phyloP scores from a whole-genome alignment of 2,888 invertebrate species.

The Melinopterus prodromus region DNA sequence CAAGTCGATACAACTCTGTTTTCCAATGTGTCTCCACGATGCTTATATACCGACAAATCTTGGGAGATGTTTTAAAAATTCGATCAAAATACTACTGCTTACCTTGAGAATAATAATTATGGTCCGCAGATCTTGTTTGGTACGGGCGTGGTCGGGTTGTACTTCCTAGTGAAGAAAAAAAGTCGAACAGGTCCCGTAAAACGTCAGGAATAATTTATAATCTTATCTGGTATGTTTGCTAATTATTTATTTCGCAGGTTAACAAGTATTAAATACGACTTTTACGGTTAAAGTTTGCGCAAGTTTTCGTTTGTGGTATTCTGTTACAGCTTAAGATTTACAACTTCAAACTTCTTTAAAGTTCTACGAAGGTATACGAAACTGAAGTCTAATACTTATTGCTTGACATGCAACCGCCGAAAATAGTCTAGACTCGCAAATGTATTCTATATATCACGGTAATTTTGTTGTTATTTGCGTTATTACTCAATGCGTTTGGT shows the following conservation, averaged over 20 bases:
- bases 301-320: not conserved
- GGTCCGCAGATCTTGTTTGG: slow-evolving; percentile 13
- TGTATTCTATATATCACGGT: not conserved
- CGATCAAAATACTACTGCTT: not conserved
- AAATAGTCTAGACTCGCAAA: not conserved
- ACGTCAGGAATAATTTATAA: not conserved
- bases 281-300: not conserved
- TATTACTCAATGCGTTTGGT: not conserved
- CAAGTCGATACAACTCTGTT: slow-evolving; percentile 21
- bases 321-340: slow-evolving; percentile 6
- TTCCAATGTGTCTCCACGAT: not conserved
- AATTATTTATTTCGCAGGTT: not conserved
- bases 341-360: not conserved
- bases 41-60: not conserved
- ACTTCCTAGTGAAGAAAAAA: not conserved
- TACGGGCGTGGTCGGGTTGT: not conserved
- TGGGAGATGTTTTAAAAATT: slow-evolving; percentile 1
- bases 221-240: not conserved
- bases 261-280: not conserved
- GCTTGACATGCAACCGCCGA: not conserved
- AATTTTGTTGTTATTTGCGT: not conserved
- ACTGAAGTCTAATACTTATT: not conserved
- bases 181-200: not conserved
- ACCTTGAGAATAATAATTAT: slow-evolving; percentile 22
- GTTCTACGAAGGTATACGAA: not conserved